A percentile compares a stretch with the other conserved stretches of the same genome.
Conservation (phyloP, 2,888 invertebrate genomes). For the Orthosia gothica region DNA sequence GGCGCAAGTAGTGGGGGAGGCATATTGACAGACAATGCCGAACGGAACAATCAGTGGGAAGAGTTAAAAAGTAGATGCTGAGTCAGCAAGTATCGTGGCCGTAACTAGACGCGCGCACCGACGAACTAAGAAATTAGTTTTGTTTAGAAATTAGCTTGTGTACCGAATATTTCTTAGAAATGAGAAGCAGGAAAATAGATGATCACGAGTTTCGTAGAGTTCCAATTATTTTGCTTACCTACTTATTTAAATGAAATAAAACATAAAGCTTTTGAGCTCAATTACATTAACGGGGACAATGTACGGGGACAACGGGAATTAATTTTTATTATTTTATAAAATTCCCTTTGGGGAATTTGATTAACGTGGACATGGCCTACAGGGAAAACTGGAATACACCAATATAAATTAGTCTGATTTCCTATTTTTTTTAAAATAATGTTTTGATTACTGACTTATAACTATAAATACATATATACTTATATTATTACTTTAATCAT, state of each 20-base stretch:
- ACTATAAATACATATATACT: too few species aligned
- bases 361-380: too few species aligned
- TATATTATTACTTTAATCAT: too few species aligned
- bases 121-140: constrained; percentile 59
- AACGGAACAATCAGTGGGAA: constrained; percentile 89
- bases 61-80: constrained; percentile 89
- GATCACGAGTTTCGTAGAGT: neutral
- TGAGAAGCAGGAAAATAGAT: constrained; percentile 5
- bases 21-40: constrained; percentile 89
- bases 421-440: neutral
- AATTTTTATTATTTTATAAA: too few species aligned
- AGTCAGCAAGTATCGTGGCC: constrained; percentile 86
- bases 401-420: neutral
- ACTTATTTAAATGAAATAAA: neutral
- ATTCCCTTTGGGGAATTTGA: too few species aligned
- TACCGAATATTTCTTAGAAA: constrained; percentile 35
- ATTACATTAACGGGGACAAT: too few species aligned
- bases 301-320: too few species aligned
- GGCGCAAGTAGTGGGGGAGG: constrained; percentile 58
- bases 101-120: constrained; percentile 81
- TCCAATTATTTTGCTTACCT: neutral
- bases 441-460: neutral
- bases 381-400: too few species aligned
- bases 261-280: neutral
- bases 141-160: constrained; percentile 28